Evolutionary conservation across 2,797 vertebrate genomes (phyloP).

Genomic region (Paedocypris micromegethes): DNA sequence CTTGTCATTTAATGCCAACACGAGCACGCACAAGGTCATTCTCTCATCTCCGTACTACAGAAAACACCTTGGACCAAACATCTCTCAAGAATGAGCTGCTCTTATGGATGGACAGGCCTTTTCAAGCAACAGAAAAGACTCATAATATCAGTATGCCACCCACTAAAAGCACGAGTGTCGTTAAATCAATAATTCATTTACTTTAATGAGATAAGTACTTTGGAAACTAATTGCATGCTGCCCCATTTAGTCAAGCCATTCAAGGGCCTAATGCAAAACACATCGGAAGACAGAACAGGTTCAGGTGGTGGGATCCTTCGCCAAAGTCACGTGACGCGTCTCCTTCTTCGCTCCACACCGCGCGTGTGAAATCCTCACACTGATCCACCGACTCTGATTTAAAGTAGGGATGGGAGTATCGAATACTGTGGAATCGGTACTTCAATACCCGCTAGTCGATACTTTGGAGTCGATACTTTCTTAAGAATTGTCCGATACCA

Average conservation of each 20-base stretch:
- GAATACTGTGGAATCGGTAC: no score
- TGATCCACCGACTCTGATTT: not conserved
- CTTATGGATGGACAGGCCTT: constrained; percentile 58
- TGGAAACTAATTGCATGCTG: constrained; percentile 91
- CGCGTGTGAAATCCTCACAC: constrained; percentile 27
- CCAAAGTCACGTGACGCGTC: constrained; percentile 6
- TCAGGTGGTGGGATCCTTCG: constrained; percentile 19
- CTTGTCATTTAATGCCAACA: no score
- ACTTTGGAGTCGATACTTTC: no score
- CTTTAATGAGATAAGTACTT: constrained; percentile 98
- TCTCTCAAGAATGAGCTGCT: constrained; percentile 35
- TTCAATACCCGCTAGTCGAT: no score
- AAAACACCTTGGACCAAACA: constrained; percentile 23
- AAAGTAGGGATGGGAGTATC: no score
- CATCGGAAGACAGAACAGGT: constrained; percentile 59
- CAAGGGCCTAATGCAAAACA: constrained; percentile 73
- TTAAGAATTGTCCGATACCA: no score
- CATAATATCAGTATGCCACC: constrained; percentile 76
- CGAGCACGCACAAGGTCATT: constrained; percentile 13
- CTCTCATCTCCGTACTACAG: constrained; percentile 5
- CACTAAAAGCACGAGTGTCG: constrained; percentile 90
- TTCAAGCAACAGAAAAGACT: constrained; percentile 65
- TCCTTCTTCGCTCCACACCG: constrained; percentile 22
- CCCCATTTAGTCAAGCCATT: constrained; percentile 83
- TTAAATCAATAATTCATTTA: constrained; percentile 98